phyloP scores from a whole-genome alignment of 2,113 vertebrate genomes.

The Nanger granti region DNA sequence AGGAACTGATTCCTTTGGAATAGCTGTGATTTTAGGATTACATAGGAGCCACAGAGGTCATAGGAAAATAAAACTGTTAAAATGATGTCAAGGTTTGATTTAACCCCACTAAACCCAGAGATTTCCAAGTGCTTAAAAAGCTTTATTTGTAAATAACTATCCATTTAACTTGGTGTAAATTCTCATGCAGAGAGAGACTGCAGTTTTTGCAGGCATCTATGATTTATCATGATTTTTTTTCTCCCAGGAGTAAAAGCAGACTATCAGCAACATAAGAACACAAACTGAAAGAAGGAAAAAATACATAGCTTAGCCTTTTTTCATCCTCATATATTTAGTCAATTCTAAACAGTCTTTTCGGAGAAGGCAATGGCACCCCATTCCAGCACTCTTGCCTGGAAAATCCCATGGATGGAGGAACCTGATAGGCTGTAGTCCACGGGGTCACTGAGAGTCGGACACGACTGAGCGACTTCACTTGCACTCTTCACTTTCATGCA shows the following conservation, averaged over 20 bases:
- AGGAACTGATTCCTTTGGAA: constrained; percentile 18
- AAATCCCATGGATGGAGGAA: rapidly evolving
- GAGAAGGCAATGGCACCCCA: too few species aligned
- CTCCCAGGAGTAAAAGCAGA: not conserved
- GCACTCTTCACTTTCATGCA: too few species aligned
- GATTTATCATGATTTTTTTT: constrained; percentile 39
- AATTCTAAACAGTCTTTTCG: not conserved
- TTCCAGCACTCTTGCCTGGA: too few species aligned
- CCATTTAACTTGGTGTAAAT: constrained; percentile 17
- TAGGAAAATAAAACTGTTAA: constrained; percentile 39
- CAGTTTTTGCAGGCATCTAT: not conserved
- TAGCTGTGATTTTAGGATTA: constrained; percentile 48
- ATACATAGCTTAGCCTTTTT: not conserved
- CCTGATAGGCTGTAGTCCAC: too few species aligned
- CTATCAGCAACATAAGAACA: not conserved
- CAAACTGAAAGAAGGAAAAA: not conserved
- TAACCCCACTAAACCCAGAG: constrained; percentile 59
- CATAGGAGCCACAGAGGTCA: not conserved
- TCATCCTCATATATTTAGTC: not conserved
- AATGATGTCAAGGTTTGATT: constrained; percentile 59
- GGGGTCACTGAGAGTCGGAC: too few species aligned
- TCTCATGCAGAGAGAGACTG: not conserved
- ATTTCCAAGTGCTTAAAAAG: constrained; percentile 47
- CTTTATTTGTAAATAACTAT: constrained; percentile 21
- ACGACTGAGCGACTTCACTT: too few species aligned